Percentiles rank a stretch among this genome's conserved stretches.
Evolutionary conservation across 2,888 invertebrate species (phyloP).

Genomic region (Ptilodon capucinus): DNA sequence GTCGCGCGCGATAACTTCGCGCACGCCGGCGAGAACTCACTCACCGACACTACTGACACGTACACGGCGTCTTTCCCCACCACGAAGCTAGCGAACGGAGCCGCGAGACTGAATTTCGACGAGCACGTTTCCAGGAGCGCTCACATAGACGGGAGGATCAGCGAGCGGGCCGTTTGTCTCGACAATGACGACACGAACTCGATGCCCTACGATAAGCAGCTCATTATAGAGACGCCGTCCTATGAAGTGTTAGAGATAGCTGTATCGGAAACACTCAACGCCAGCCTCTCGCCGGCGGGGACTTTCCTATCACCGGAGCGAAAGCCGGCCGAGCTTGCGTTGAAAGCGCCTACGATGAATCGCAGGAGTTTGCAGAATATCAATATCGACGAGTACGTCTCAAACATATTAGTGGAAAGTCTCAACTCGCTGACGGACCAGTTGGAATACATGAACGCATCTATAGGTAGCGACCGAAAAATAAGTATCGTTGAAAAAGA

Average conservation of each 20-base stretch:
- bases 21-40: slow-evolving; percentile 35
- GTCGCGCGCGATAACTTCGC: slow-evolving; percentile 11
- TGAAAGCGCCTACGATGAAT: neutral
- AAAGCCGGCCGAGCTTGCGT: neutral
- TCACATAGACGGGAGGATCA: slow-evolving; percentile 43
- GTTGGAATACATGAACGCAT: slow-evolving; percentile 69
- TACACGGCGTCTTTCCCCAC: slow-evolving; percentile 53
- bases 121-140: slow-evolving; percentile 17
- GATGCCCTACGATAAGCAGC: slow-evolving; percentile 44
- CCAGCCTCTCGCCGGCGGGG: slow-evolving; percentile 23
- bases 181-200: slow-evolving; percentile 48
- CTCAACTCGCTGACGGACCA: slow-evolving; percentile 75
- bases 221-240: slow-evolving; percentile 45
- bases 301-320: slow-evolving; percentile 6
- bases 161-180: slow-evolving; percentile 37
- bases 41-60: slow-evolving; percentile 47
- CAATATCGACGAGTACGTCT: slow-evolving; percentile 77
- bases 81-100: slow-evolving; percentile 39
- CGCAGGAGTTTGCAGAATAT: slow-evolving; percentile 36
- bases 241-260: slow-evolving; percentile 72
- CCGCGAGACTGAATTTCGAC: slow-evolving; percentile 3
- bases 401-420: slow-evolving; percentile 77
- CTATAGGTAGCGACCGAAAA: slow-evolving; percentile 61
- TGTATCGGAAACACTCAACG: slow-evolving; percentile 66
- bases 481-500: slow-evolving; percentile 76